Base-by-base conservation (phyloP, 2,888 invertebrate genomes). In the Erynnis tages region DNA sequence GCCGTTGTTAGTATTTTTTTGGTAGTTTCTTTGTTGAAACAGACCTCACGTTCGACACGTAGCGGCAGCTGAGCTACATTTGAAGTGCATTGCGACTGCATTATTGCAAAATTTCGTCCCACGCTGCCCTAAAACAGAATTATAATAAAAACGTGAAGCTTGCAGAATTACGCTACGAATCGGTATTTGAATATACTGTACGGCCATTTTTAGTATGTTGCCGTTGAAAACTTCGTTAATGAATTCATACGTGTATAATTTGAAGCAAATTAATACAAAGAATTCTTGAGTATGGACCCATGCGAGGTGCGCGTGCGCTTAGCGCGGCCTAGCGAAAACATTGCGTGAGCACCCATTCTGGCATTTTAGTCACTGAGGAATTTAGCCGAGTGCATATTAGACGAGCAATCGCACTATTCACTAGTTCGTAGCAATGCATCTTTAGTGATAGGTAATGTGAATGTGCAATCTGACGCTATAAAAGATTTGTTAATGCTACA, bases 341-440 rank as follows among this genome's bases (percentile, higher is more conserved):
- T 72, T 67, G 76, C 78, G 71, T 78, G 77, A 54, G 54, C 57
- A 50, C 58, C 38, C 17, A 34, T 43, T 41, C 45, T 59, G 58
- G 58, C 60, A 63, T 62, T 63, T 53, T 37, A 56, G 54, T 58
- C 61, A 49, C 50, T 54, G 44, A 61, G 53, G 59, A 58, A 70
- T 65, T 64, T 60, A 32, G 37, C 21, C 6, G 29, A 37, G 29
- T 37, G 50, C 43, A 43, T 35, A 35, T 19, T 21, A 43, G 34
- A 50, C 35, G 7, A 43, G 19, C 27, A 19, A 27, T 29, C 29
- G 38, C 8, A 21, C 11, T 48, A 21, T 14, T 17, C 25, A 43
- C 34, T 50, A 30, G 34, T 35, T 34, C 41, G 41, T 17, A 32
- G 41, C 23, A 25, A 49, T 19, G 41, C 11, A 30, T 21, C 17